Percentiles rank a stretch among this genome's conserved stretches.
Conservation (phyloP, 2,113 vertebrate species). For the Poeciliopsis retropinna region DNA sequence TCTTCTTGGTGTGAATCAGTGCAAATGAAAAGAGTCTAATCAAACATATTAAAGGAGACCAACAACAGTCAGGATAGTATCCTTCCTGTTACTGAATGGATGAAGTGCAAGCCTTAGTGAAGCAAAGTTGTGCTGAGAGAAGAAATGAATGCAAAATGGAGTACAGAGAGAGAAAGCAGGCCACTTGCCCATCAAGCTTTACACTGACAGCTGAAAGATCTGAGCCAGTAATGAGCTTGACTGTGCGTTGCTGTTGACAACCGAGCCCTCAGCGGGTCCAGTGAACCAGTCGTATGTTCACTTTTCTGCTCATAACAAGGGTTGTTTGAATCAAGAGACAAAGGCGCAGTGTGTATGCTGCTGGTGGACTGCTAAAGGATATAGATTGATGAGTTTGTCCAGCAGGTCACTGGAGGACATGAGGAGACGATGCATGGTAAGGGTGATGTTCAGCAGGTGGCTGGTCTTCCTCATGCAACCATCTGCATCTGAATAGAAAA, state of each 20-base stretch:
- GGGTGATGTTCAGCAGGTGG: conserved; percentile 89
- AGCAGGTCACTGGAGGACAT: conserved; percentile 91
- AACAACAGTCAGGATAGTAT: background rate
- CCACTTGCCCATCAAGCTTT: conserved; percentile 52
- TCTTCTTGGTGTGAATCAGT: conserved; percentile 16
- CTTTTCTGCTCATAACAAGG: conserved; percentile 17
- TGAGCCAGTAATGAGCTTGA: conserved; percentile 54
- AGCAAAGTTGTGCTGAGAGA: conserved; percentile 7
- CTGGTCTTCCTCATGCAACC: conserved; percentile 86
- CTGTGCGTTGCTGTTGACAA: conserved; percentile 72
- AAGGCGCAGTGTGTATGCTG: background rate
- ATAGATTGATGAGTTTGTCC: conserved; percentile 87
- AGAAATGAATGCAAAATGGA: conserved; percentile 27
- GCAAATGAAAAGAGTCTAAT: conserved; percentile 18
- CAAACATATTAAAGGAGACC: conserved; percentile 25
- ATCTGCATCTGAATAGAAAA: conserved; percentile 84
- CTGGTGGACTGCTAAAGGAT: conserved; percentile 82
- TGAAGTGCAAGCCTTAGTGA: background rate
- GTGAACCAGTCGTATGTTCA: conserved; percentile 38
- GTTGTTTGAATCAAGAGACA: conserved; percentile 11
- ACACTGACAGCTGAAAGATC: conserved; percentile 52
- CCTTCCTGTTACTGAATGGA: background rate
- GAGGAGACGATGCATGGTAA: conserved; percentile 93
- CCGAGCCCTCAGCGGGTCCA: conserved; percentile 46
- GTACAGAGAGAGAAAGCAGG: conserved; percentile 31